Evolutionary conservation across 2,888 invertebrate species (phyloP).

Genomic region (Drosophila multiciliata): DNA sequence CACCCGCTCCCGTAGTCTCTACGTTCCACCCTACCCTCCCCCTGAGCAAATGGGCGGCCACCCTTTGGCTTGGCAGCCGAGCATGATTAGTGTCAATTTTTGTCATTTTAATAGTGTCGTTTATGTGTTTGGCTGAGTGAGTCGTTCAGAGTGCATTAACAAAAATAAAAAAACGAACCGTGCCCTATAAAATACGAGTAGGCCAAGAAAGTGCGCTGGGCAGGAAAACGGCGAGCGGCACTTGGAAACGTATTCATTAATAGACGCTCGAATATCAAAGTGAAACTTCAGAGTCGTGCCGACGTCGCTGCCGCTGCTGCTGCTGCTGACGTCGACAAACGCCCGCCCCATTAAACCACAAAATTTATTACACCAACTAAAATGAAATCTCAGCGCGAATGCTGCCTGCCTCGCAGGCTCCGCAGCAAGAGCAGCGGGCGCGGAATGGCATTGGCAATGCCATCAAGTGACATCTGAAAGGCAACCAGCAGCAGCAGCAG

Average conservation of each 20-base stretch:
- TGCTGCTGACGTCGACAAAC: slow-evolving; percentile 61
- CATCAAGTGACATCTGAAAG: slow-evolving; percentile 67
- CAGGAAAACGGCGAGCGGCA: slow-evolving; percentile 41
- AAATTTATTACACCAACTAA: slow-evolving; percentile 84
- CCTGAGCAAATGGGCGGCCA: slow-evolving; percentile 58
- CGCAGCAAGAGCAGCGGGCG: slow-evolving; percentile 14
- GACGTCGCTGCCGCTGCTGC: slow-evolving; percentile 23
- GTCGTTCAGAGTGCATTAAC: slow-evolving; percentile 66
- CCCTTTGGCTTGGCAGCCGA: slow-evolving; percentile 64
- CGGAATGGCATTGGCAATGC: slow-evolving; percentile 58
- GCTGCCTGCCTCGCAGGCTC: slow-evolving; percentile 13
- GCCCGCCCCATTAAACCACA: slow-evolving; percentile 84
- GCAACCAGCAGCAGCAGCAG: slow-evolving; percentile 34
- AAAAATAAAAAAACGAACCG: slow-evolving; percentile 50
- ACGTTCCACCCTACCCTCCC: neutral
- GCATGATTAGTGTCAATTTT: slow-evolving; percentile 80
- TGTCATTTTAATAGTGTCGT: slow-evolving; percentile 76
- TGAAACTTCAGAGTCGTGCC: slow-evolving; percentile 75
- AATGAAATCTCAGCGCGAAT: slow-evolving; percentile 75
- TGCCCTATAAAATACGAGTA: slow-evolving; percentile 66
- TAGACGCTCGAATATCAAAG: slow-evolving; percentile 80
- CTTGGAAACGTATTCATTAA: slow-evolving; percentile 72
- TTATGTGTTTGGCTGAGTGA: slow-evolving; percentile 55
- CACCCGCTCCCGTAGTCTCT: neutral
- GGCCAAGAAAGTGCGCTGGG: slow-evolving; percentile 48